These are phyloP conservation scores for Centruroides sculpturatus DNA, from an alignment of 1,140 invertebrate species.

Conservation along the genomic window DNA sequence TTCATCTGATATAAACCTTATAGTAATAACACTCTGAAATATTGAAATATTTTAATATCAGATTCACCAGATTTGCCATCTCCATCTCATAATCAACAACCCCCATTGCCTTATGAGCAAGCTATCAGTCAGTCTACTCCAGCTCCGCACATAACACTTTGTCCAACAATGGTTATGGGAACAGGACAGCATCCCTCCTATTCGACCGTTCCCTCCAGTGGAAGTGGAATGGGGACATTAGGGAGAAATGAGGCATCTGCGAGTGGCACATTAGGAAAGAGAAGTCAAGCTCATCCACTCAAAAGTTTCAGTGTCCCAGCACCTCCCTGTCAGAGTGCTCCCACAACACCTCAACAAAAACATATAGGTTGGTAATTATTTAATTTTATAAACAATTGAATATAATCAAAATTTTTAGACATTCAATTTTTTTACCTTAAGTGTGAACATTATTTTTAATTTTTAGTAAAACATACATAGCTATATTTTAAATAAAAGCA, in stretches of 20 bases:
- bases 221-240: background rate
- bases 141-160: constrained; percentile 10
- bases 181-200: constrained; percentile 9
- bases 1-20: background rate
- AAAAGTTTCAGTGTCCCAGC: constrained; percentile 75
- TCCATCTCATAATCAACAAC: constrained; percentile 1
- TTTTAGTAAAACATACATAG: too few relatives aligned
- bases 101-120: constrained; percentile 11
- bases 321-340: constrained; percentile 40
- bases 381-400: background rate
- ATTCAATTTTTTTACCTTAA: too few relatives aligned
- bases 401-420: too few relatives aligned
- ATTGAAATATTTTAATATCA: background rate
- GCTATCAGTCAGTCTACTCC: constrained; percentile 2
- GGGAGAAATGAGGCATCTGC: background rate
- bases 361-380: constrained; percentile 9
- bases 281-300: constrained; percentile 52
- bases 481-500: too few relatives aligned
- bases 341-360: constrained; percentile 10
- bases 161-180: constrained; percentile 3
- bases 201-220: background rate
- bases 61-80: background rate
- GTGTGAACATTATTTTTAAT: too few relatives aligned
- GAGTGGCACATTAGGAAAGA: constrained; percentile 21
- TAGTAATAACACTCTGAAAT: background rate